A percentile compares a stretch with the other conserved stretches of the same genome.
These are phyloP conservation scores for Nemapogon koenigi DNA, from an alignment of 2,888 invertebrate species.

Conservation along the genomic window DNA sequence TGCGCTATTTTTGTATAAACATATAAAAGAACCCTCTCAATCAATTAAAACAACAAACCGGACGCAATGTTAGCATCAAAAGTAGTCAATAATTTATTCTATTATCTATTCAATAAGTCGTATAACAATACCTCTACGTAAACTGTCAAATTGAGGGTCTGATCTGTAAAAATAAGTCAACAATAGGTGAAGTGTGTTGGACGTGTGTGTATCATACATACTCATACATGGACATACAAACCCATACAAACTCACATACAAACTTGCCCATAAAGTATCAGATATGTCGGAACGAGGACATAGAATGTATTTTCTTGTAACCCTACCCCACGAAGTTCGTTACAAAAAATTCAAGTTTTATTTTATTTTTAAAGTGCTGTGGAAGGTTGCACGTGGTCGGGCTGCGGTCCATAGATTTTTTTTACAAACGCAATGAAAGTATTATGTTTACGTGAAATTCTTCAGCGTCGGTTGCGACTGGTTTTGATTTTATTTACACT, in stretches of 20 bases:
- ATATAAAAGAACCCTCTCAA: too few species aligned
- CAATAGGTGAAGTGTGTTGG: slow-evolving; percentile 21
- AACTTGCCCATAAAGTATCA: background rate
- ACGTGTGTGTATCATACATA: slow-evolving; percentile 35
- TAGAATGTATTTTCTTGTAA: slow-evolving; percentile 51
- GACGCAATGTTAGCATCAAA: too few species aligned
- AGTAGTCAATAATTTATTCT: too few species aligned
- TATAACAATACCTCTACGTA: too few species aligned
- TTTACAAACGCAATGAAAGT: slow-evolving; percentile 46
- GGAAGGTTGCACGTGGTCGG: slow-evolving; percentile 56
- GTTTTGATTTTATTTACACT: slow-evolving; percentile 19
- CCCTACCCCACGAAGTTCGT: slow-evolving; percentile 43
- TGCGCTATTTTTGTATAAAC: too few species aligned
- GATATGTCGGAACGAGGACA: slow-evolving; percentile 22
- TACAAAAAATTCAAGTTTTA: slow-evolving; percentile 45
- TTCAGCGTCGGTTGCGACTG: slow-evolving; percentile 24
- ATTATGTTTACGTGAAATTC: slow-evolving; percentile 50
- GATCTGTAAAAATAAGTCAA: slow-evolving; percentile 19
- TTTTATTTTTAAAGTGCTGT: slow-evolving; percentile 35
- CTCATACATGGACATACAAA: slow-evolving; percentile 23
- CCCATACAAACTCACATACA: slow-evolving; percentile 16
- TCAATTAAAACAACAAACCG: too few species aligned
- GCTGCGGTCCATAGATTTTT: slow-evolving; percentile 49
- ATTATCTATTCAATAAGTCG: too few species aligned
- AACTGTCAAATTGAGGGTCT: slow-evolving; percentile 7